Conservation (phyloP, 2,113 vertebrate genomes). For the Halcyon senegalensis region DNA sequence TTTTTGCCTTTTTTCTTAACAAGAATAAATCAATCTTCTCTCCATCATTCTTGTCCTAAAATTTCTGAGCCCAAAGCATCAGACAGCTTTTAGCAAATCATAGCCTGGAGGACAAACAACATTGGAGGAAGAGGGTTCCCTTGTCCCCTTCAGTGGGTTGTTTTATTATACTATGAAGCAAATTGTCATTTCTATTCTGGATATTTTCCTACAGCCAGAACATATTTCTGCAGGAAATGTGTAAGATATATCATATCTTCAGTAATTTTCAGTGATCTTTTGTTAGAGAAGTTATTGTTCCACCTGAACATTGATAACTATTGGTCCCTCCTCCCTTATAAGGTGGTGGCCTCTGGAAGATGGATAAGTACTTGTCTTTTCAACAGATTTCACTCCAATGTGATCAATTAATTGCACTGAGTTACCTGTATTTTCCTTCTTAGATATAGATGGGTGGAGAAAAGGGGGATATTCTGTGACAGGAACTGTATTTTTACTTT, state of each 20-base stretch:
- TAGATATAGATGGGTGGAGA: not conserved
- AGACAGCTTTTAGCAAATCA: not conserved
- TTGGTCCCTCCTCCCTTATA: not conserved
- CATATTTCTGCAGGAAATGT: not conserved
- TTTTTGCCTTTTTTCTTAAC: not conserved
- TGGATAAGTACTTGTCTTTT: not conserved
- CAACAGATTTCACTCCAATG: not conserved
- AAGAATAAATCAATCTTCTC: not conserved
- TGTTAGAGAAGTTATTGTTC: not conserved
- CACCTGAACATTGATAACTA: not conserved
- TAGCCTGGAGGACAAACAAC: not conserved
- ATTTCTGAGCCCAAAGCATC: not conserved
- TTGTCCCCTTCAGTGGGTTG: not conserved
- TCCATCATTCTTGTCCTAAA: not conserved
- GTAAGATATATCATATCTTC: not conserved
- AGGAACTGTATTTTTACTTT: not conserved
- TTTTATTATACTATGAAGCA: not conserved
- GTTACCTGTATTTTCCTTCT: not conserved
- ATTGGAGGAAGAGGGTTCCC: rapidly evolving
- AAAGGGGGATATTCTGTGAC: not conserved
- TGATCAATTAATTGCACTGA: not conserved
- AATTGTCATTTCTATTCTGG: not conserved
- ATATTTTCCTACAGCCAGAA: not conserved
- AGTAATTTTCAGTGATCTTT: not conserved
- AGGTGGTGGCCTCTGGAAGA: not conserved